Base-by-base conservation (phyloP, 2,113 vertebrate genomes). In the Proterorhinus semilunaris region DNA sequence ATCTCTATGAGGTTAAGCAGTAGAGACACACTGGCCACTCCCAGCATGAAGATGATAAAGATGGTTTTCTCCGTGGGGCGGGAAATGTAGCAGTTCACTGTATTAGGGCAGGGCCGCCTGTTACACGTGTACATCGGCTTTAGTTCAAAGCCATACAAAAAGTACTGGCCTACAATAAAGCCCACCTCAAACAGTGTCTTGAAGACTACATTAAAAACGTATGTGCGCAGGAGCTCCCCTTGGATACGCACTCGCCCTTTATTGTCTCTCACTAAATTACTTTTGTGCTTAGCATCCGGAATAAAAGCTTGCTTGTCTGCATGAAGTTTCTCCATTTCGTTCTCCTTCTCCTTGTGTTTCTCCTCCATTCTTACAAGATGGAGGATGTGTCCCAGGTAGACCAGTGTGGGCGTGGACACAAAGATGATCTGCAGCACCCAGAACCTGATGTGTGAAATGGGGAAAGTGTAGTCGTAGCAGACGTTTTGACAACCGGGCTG, bases 401-500 rank as follows among this genome's bases (percentile, higher is more conserved):
- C 90, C 0, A 96, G 81, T 13, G 93, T 94, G 0, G 94, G 95
- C 0, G 94, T 95, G 62, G 94, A 96, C 83, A 96, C 93, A 0
- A 96, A 96, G 87, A 95, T 95, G 86, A 96, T 96, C 91, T 96
- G 95, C 83, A 96, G 92, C 59, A 95, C 95, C 94, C 95, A 96
- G 80, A 96, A 95, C 71, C 91, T 93, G 49, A 96, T 92, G 71
- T 96, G 95, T 52, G 95, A 96, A 84, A 96, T 95, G 73, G 94
- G 95, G 86, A 96, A 96, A 49, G 95, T 96, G 76, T 92, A 77
- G 86, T 94, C 94, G 0, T 96, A 96, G 88, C 95, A 96, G 64
- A 95, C 94, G 0, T 93, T 95, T 88, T 96, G 93, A 66, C 95
- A 96, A 82, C 95, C 94, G 0, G 94, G 95, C 88, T 95, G 94